Evolutionary conservation across 1,140 invertebrate genomes (phyloP), one percentile per base, ranked within the genome.

Genomic region (Drosophila neocordata): DNA sequence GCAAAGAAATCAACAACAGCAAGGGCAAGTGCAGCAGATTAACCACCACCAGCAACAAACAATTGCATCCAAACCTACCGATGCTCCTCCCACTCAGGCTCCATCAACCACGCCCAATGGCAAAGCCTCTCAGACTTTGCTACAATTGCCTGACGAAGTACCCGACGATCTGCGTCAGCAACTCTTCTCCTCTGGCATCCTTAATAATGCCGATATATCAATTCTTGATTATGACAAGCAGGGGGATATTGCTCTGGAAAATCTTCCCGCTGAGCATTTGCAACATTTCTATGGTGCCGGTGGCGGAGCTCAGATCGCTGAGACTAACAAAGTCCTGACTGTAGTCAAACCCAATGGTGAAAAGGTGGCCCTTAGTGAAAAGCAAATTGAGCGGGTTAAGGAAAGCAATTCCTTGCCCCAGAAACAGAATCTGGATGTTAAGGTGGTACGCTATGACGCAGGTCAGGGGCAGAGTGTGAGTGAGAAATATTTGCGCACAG

Each of bases 211-310:
- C 22, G 96, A 97, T 79, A 97, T 97, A 61, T 96, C 96, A 69
- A 94, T 97, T 22, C 92, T 97, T 34, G 96, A 97, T 91, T 97
- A 96, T 72, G 96, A 97, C 83, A 97, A 97, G 93, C 94, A 97
- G 34, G 96, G 96, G n/a, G 96, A 96, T 78, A 97, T 96, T 64
- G 94, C 96, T 7, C 93, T 97, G 51, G 96, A 97, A 73, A 96
- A 95, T 69, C 91, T 97, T 55, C 96, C 96, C n/a, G 96, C 96
- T 9, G 96, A 97, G 88, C 96, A 97, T 62, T 90, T 97, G 60
- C 96, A 95, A 18, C 96, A 97, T 88, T 96, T 97, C 85, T 96
- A 96, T 77, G 94, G 95, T 13, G 95, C 95, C 9, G 96, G 95
- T 31, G 95, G 95, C 60, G 95, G 92, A 2, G 93, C 95, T 61